A percentile compares a stretch with the other conserved stretches of the same genome.
These are phyloP conservation scores for Cydia strobilella DNA, from an alignment of 1,140 invertebrate genomes.

Conservation along the genomic window DNA sequence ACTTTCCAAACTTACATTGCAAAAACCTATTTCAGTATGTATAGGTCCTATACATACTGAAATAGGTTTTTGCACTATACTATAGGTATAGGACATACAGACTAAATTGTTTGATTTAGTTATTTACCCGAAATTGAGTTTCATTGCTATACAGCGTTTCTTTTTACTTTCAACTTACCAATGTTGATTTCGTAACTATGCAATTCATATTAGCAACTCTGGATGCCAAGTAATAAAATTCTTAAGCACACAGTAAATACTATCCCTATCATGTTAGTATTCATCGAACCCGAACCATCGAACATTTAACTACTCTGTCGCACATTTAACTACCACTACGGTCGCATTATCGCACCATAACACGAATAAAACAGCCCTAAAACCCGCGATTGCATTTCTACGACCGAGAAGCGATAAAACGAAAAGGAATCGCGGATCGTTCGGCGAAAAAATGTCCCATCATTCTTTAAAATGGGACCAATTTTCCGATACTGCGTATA, in stretches of 20 bases:
- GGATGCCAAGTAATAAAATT: constrained; percentile 1
- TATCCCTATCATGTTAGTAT: neutral
- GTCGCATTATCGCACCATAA: constrained; percentile 5
- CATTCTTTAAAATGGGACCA: constrained; percentile 66
- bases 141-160: neutral
- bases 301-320: neutral
- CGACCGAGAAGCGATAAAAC: constrained; percentile 36
- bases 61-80: too few species aligned
- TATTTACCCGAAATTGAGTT: neutral
- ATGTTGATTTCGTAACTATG: neutral
- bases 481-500: constrained; percentile 62
- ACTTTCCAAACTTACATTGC: too few species aligned
- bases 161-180: neutral
- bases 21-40: neutral
- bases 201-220: neutral
- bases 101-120: neutral
- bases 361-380: constrained; percentile 16
- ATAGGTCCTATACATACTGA: too few species aligned
- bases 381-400: constrained; percentile 24
- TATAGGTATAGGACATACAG: too few species aligned
- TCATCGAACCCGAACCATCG: neutral
- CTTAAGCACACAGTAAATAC: constrained; percentile 15
- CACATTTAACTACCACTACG: constrained; percentile 11
- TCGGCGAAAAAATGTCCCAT: constrained; percentile 58
- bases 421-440: constrained; percentile 49